Base-by-base conservation (phyloP, 2,797 vertebrate species). In the Remorina albescens region DNA sequence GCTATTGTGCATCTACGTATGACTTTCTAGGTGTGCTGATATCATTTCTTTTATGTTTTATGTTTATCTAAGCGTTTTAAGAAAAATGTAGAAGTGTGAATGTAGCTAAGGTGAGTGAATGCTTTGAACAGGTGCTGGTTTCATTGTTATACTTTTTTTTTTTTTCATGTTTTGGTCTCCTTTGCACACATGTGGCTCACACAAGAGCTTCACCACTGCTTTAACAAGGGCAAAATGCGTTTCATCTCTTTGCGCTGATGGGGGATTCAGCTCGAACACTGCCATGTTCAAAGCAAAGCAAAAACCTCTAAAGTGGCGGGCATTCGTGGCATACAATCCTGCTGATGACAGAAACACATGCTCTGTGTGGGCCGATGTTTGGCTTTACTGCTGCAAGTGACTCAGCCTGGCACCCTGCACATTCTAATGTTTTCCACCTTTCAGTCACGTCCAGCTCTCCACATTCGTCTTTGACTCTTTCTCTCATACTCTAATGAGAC, bases 291-390 rank as follows among this genome's bases (percentile, higher is more conserved):
- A 88, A 93, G 83, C 79, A 86, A 62, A n/a, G n/a, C 59, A 75
- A 72, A 64, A 84, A 85, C 50, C 81, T 74, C 86, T 75, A 53
- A 83, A 87, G 72, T 83, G 71, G 78, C 79, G 77, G 72, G 67
- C 80, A 74, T 67, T 50, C 68, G 54, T 75, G 84, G 81, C 88
- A 90, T 80, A 67, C 76, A 83, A 91, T 91, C 84, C 81, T 50
- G 16, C 54, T 93, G 88, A 94, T 93, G 91, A 93, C 86, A 89
- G 89, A 92, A 93, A 92, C 92, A 95, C 86, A 91, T 92, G 91
- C 80, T 78, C 73, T 90, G 88, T 80, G 76, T 80, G 72, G 71
- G 76, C 64, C 71, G 78, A 16, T 10, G 37, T 23, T 36, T 68
- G 69, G 59, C 65, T 89, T 85, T 78, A 84, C 61, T 37, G 70